Evolutionary conservation across 1,140 invertebrate genomes (phyloP).

Genomic region (Steinernema feltiae): DNA sequence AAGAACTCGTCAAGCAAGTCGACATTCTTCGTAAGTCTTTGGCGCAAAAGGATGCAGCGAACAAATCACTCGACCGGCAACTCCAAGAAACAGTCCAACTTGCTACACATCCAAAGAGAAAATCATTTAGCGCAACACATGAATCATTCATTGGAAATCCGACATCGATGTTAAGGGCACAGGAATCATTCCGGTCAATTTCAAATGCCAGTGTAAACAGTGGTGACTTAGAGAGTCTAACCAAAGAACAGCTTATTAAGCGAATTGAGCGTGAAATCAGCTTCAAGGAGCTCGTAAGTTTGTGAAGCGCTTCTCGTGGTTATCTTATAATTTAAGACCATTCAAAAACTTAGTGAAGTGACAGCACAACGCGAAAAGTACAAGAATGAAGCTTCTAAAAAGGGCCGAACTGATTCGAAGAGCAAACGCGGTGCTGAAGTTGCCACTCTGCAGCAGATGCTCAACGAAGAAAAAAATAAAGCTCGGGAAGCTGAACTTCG

Average conservation of each 20-base stretch:
- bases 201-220: background rate
- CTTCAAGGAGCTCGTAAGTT: conserved; percentile 38
- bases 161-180: background rate
- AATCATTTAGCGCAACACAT: conserved; percentile 16
- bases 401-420: conserved; percentile 20
- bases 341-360: conserved; percentile 32
- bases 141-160: background rate
- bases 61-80: background rate
- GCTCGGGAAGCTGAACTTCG: background rate
- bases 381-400: conserved; percentile 23
- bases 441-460: background rate
- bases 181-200: background rate
- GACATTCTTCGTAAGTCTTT: conserved; percentile 27
- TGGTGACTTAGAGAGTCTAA: conserved; percentile 32
- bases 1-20: conserved; percentile 20
- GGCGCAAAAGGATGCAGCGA: conserved; percentile 19
- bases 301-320: background rate
- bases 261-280: conserved; percentile 36
- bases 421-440: background rate
- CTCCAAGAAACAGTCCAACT: background rate
- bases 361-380: conserved; percentile 37
- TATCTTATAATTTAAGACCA: conserved; percentile 25
- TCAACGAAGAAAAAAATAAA: background rate
- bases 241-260: conserved; percentile 38
- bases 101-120: conserved; percentile 19